phyloP scores from a whole-genome alignment of 1,140 invertebrate genomes.

The Pseudoatta argentina region DNA sequence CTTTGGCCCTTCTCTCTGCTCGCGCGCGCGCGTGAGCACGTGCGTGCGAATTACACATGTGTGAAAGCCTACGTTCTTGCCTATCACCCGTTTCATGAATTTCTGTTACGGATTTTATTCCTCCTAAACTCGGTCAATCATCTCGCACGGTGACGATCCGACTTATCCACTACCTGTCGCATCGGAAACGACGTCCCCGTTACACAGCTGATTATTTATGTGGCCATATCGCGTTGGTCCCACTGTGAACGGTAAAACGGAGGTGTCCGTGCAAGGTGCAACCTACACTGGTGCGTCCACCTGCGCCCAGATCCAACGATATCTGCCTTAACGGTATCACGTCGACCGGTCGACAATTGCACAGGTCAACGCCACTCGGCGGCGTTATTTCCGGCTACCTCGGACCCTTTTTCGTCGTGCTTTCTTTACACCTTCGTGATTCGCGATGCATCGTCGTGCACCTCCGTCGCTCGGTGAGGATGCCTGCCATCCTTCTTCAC shows the following conservation, averaged over 20 bases:
- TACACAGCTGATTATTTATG: neutral
- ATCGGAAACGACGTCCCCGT: conserved; percentile 14
- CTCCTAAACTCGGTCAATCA: neutral
- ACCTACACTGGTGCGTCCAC: neutral
- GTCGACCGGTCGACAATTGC: conserved; percentile 36
- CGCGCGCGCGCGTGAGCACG: neutral
- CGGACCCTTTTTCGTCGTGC: neutral
- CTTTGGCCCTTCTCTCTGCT: neutral
- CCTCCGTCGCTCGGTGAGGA: conserved; percentile 72
- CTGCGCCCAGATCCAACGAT: neutral
- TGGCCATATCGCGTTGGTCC: neutral
- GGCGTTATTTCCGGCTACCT: conserved; percentile 84
- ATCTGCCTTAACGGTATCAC: conserved; percentile 2
- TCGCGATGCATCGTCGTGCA: conserved; percentile 53
- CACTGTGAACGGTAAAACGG: neutral
- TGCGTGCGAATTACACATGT: conserved; percentile 3
- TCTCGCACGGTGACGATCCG: neutral
- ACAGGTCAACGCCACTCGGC: conserved; percentile 82
- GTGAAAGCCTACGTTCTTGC: neutral
- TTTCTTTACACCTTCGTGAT: conserved; percentile 72
- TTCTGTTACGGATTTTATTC: too few relatives aligned
- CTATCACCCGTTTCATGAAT: neutral
- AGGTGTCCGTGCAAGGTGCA: neutral
- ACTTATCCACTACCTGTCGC: neutral
- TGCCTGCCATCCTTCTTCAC: conserved; percentile 42